Evolutionary conservation across 2,113 vertebrate genomes (phyloP), one percentile per base, ranked within the genome.

Genomic region (Gulo gulo): DNA sequence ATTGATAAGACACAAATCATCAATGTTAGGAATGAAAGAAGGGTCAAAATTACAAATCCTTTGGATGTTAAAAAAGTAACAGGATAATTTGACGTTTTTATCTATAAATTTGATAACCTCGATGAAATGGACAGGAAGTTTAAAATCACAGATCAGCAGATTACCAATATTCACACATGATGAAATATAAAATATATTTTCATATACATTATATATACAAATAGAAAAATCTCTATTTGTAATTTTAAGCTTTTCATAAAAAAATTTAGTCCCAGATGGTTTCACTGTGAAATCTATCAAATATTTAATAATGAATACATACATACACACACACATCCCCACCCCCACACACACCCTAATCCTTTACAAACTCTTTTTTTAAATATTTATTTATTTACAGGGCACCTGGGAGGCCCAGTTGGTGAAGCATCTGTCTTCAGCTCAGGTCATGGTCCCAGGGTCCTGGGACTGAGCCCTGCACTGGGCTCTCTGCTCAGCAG

Each of bases 211-310:
- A 61, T 61, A 24, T 61, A 61, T 61, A 61, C 59, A 61, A 61
- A 61, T 24, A 61, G 59, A 61, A 61, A 61, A 61, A 61, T 61
- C 59, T 61, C 26, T 81, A 86, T 50, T 50, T 90, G 36, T 63
- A 63, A 39, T 76, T 63, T 92, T 23, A 90, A 92, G 79, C 9
- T 59, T 55, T 47, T 45, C 90, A 91, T 90, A 39, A 71, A 76
- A 65, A 97, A 67, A 63, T 9, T 21, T 65, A 55, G 86, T 50
- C 2, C 61, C 47, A 86, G 55, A 78, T 52, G 18, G 71, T 29
- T 88, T 88, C n/a, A 85, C 42, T 82, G 34, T 24, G 42, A 97
- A 78, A 91, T 95, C 23, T 91, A 74, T 16, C 45, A 88, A 84
- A 79, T 21, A 87, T 63, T 73, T 74, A 55, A 93, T 15, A 47